Evolutionary conservation across 2,888 invertebrate genomes (phyloP), one percentile per base, ranked within the genome.

Genomic region (Ornithoptera alexandrae): DNA sequence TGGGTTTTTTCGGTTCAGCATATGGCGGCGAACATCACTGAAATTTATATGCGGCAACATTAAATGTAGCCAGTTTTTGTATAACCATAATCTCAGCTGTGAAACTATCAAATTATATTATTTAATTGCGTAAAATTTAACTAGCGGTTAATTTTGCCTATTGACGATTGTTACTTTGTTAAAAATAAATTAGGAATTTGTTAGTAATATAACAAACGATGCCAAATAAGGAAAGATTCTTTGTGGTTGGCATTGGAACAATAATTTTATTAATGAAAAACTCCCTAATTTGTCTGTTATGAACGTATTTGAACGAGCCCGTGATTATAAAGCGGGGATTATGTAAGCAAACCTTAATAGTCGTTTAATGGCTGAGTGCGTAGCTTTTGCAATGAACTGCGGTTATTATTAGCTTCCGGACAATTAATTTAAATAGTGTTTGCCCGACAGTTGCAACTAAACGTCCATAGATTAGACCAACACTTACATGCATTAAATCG

Each of bases 401-500:
- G 42, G 69, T 69, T 62, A 69, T 69, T 69, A 69, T 69, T 62
- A 65, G 36, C 65, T 69, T 69, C 69, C 69, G 69, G 69, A 64
- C 65, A 62, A 69, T 69, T 69, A 69, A 69, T 69, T 69, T 69
- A 69, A 69, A 69, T 65, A 58, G 62, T 30, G 62, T 62, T 62
- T 68, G 59, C 57, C 68, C 61, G 53, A 53, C 65, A 46, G 42
- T 65, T 65, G 36, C 65, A 69, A 63, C 61, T 62, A 58, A 65
- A 65, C 65, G 69, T 62, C 65, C 62, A 62, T 58, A 62, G 20
- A 69, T 65, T 62, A 36, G n/a, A 36, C 50, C 39, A 58, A 64
- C 36, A 36, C 63, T 46, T 24, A n/a, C 36, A 15, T 57, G 56
- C 18, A 8, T 62, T 53, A 30, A 30, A 30, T 30, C 30, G 30